Percentiles rank a stretch among this genome's conserved stretches.
These are phyloP conservation scores for Nephrotoma appendiculata DNA, from an alignment of 2,888 invertebrate genomes.

Conservation along the genomic window DNA sequence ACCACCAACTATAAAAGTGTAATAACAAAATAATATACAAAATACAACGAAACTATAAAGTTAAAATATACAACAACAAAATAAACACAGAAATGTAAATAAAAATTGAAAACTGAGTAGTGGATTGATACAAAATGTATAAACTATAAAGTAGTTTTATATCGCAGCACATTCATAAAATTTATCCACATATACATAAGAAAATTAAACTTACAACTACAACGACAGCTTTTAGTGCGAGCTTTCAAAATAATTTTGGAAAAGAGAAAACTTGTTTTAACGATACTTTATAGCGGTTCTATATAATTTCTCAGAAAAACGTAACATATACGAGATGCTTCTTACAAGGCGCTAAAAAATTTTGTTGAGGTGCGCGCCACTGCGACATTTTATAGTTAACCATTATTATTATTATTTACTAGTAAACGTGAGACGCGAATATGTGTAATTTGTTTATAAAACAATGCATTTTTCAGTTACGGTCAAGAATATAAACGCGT, in stretches of 20 bases:
- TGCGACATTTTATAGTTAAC: neutral
- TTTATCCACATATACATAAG: neutral
- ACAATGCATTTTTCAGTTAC: neutral
- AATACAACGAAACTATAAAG: neutral
- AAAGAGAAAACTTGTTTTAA: neutral
- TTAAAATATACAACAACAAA: neutral
- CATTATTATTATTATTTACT: neutral
- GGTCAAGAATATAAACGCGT: neutral
- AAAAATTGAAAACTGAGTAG: neutral
- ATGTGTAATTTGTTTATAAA: neutral
- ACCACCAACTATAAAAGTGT: neutral
- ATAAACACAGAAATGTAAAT: neutral
- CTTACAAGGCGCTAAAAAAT: too few species aligned
- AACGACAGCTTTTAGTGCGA: neutral
- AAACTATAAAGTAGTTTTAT: neutral
- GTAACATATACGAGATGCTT: neutral
- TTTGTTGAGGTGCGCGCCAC: neutral
- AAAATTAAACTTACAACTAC: neutral
- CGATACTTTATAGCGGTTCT: neutral
- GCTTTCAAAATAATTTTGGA: neutral
- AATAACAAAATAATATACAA: neutral
- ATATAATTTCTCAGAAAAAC: neutral
- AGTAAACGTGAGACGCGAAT: neutral
- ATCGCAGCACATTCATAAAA: neutral
- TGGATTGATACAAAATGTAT: neutral